Evolutionary conservation across 2,888 invertebrate species (phyloP).

Genomic region (Acleris laterana): DNA sequence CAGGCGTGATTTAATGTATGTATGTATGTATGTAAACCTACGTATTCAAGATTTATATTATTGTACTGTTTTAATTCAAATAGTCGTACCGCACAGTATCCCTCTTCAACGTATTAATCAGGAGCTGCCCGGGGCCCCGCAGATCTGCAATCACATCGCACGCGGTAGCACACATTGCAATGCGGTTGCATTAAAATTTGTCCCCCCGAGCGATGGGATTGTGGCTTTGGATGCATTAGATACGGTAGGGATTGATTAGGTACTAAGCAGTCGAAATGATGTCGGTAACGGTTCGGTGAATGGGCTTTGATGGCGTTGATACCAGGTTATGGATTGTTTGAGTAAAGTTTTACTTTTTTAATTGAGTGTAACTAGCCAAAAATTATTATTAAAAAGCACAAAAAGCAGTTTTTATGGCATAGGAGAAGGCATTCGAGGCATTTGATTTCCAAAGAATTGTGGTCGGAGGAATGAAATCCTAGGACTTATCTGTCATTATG

Average conservation of each 20-base stretch:
- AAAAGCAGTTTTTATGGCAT: too few species aligned
- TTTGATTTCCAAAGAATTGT: too few species aligned
- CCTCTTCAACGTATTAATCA: slow-evolving; percentile 33
- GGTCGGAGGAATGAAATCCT: too few species aligned
- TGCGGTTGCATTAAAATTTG: slow-evolving; percentile 39
- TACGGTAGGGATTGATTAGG: slow-evolving; percentile 33
- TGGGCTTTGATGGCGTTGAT: not conserved
- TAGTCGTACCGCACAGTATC: slow-evolving; percentile 19
- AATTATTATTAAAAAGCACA: too few species aligned
- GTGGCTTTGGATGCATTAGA: slow-evolving; percentile 30
- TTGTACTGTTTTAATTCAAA: not conserved
- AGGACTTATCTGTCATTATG: too few species aligned
- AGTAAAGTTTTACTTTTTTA: too few species aligned
- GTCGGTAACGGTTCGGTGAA: slow-evolving; percentile 16
- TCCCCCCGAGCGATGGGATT: slow-evolving; percentile 29
- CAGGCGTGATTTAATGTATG: too few species aligned
- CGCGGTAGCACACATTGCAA: slow-evolving; percentile 44
- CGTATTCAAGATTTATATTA: too few species aligned
- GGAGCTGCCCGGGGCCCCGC: slow-evolving; percentile 27
- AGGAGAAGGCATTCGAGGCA: too few species aligned
- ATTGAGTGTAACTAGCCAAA: too few species aligned
- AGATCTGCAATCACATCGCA: slow-evolving; percentile 42
- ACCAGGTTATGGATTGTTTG: too few species aligned
- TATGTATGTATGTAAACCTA: too few species aligned
- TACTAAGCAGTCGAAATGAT: slow-evolving; percentile 24